phyloP scores from a whole-genome alignment of 2,888 invertebrate genomes.

The Empis stercorea region DNA sequence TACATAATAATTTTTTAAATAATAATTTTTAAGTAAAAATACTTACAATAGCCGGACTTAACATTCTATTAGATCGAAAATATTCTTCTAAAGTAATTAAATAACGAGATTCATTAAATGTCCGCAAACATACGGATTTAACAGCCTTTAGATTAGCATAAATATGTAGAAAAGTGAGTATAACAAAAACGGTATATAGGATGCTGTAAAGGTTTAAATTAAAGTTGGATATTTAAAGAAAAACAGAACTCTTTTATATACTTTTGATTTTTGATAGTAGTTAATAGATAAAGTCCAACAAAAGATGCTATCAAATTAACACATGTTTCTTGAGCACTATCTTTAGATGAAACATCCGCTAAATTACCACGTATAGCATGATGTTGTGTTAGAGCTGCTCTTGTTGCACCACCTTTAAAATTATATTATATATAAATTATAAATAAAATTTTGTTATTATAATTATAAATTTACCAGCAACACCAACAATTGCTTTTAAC shows the following conservation, averaged over 20 bases:
- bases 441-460: no score
- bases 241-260: constrained; percentile 20
- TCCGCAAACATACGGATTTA: constrained; percentile 60
- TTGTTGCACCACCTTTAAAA: constrained; percentile 68
- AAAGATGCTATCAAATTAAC: constrained; percentile 83
- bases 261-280: constrained; percentile 43
- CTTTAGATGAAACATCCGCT: constrained; percentile 86
- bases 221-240: background rate
- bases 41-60: constrained; percentile 36
- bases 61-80: constrained; percentile 45
- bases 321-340: constrained; percentile 92
- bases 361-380: constrained; percentile 81
- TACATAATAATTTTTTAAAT: no score
- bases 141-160: constrained; percentile 82
- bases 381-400: constrained; percentile 86
- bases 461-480: constrained; percentile 49
- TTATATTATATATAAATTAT: background rate
- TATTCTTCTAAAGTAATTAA: constrained; percentile 56
- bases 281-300: constrained; percentile 61
- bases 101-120: constrained; percentile 69
- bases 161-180: constrained; percentile 68
- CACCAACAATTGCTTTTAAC: constrained; percentile 77
- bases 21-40: background rate
- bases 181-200: constrained; percentile 57
- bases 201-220: constrained; percentile 40